Base-by-base conservation (phyloP, 2,888 invertebrate genomes). In the Allolobophora icterica region DNA sequence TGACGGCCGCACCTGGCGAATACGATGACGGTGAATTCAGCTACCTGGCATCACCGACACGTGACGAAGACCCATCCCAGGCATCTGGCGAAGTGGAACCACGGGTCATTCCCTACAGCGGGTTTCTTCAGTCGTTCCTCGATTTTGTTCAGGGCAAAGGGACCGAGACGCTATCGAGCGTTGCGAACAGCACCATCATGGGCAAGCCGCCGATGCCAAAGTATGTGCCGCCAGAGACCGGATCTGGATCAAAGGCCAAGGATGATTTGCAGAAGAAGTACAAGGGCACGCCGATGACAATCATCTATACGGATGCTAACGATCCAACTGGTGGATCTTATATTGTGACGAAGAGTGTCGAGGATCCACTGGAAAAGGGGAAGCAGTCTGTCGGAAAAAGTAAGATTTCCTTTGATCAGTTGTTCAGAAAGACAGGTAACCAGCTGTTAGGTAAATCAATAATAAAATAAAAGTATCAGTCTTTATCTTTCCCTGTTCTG, bases 141-240 rank as follows among this genome's bases (percentile, higher is more conserved):
- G 94, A 93, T 92, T 95, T 94, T 92, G 91, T 95, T 42, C 94
- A 94, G 92, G 94, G 95, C n/a, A 94, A 94, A 91, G 94, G 94
- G 90, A 94, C 94, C 45, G 95, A 95, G 92, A 94, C 95, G 13
- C 92, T 95, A 84, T 94, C 94, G 13, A 94, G 94, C 92, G 94
- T 94, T 71, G 94, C 94, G 91, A 94, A 93, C 92, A 93, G 94
- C 92, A 93, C 94, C 58, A 93, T 94, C 83, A 71, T 93, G 90
- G 93, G 93, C 40, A 94, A 94, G 92, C 94, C 95, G 52, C 93
- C 93, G 92, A 92, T 94, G 92, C 94, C 95, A 89, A 94, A 94
- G 91, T 94, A 95, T 92, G 94, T 94, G 90, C 94, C 94, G 34
- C 38, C 34, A 34, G 38, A 35, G 35, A 24, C 87, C 6, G 84